Conservation (phyloP, 2,797 vertebrate species). For the Macropus fuliginosus region DNA sequence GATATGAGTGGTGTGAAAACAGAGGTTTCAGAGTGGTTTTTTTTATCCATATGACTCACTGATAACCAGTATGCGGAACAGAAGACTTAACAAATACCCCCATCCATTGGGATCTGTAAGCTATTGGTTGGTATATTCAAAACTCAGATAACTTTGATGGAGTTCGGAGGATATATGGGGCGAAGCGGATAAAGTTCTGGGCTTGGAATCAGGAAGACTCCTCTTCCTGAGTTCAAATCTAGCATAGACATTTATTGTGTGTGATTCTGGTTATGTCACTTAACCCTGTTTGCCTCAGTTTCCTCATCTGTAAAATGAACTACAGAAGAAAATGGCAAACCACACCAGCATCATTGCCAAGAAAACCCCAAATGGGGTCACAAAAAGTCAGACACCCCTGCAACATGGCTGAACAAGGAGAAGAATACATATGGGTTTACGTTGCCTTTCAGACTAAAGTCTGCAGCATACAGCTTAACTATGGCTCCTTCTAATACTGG, state of each 20-base stretch:
- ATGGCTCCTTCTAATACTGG: neutral
- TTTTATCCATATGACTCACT: neutral
- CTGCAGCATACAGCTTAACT: neutral
- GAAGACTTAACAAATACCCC: neutral
- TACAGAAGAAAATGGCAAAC: neutral
- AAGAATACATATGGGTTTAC: neutral
- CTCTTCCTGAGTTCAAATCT: neutral
- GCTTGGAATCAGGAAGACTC: no score
- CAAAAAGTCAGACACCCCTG: neutral
- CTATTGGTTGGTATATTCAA: neutral
- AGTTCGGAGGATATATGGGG: neutral
- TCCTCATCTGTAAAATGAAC: neutral
- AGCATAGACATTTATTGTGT: neutral
- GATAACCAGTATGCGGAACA: neutral
- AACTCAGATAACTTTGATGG: neutral
- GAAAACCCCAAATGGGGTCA: neutral
- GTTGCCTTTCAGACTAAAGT: neutral
- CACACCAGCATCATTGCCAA: neutral
- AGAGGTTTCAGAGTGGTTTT: neutral
- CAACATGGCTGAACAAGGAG: neutral
- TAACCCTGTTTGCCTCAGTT: neutral
- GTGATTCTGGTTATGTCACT: neutral
- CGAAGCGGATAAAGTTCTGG: neutral
- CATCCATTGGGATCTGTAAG: neutral
- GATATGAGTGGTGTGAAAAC: neutral